A percentile compares a stretch with the other conserved stretches of the same genome.
Evolutionary conservation across 2,797 vertebrate genomes (phyloP).

Genomic region (Monodelphis domestica): DNA sequence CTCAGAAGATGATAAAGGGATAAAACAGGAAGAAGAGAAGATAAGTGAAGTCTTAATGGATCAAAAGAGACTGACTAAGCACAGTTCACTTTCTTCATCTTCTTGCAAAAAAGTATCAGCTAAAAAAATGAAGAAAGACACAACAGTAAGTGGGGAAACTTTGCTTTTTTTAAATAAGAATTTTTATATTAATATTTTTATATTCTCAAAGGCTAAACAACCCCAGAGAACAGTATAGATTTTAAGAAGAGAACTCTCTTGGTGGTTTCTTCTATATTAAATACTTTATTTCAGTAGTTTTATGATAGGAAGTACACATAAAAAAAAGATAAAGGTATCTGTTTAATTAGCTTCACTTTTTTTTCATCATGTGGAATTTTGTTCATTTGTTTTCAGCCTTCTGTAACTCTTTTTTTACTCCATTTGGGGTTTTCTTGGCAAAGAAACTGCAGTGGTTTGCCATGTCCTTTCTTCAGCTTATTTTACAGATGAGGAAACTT

Average conservation of each 20-base stretch:
- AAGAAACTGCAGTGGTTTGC: not conserved
- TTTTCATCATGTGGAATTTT: not conserved
- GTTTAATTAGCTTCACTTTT: not conserved
- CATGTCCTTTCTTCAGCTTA: not conserved
- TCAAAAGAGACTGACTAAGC: slow-evolving; percentile 70
- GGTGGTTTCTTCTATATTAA: not conserved
- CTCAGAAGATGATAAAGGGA: slow-evolving; percentile 87
- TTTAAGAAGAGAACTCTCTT: not conserved
- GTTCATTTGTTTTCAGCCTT: too few species aligned
- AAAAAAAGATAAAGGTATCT: not conserved
- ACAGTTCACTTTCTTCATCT: slow-evolving; percentile 63
- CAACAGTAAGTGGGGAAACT: slow-evolving; percentile 84
- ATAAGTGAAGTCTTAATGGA: slow-evolving; percentile 24
- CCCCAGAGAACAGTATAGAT: not conserved
- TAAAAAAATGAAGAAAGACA: slow-evolving; percentile 89
- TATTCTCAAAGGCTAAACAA: not conserved
- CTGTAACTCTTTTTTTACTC: not conserved
- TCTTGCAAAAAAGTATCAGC: slow-evolving; percentile 87
- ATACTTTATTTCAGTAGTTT: not conserved
- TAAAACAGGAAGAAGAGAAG: slow-evolving; percentile 75
- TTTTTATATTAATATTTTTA: not conserved
- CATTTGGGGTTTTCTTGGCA: not conserved
- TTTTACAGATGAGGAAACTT: not conserved
- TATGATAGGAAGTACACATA: not conserved
- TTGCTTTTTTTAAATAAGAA: not conserved